Evolutionary conservation across 2,888 invertebrate species (phyloP).

Genomic region (Aplocera efformata): DNA sequence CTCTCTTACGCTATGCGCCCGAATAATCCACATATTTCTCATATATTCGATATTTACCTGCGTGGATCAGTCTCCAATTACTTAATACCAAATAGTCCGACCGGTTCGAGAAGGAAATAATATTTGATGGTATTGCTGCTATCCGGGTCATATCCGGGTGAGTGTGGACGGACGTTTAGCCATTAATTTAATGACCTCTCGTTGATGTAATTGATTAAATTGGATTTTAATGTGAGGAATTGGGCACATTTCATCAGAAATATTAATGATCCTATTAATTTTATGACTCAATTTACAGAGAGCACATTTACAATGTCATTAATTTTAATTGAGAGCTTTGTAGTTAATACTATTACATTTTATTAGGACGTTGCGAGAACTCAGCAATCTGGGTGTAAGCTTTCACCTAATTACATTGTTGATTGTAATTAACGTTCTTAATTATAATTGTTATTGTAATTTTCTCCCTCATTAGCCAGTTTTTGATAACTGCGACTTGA

Average conservation of each 20-base stretch:
- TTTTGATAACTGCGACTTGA: too few species aligned
- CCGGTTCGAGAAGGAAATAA: conserved; percentile 30
- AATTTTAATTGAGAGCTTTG: too few species aligned
- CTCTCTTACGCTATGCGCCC: too few species aligned
- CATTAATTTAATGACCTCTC: conserved; percentile 16
- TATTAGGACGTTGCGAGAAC: too few species aligned
- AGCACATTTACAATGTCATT: too few species aligned
- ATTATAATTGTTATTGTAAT: too few species aligned
- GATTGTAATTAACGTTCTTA: too few species aligned
- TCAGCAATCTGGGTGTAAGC: too few species aligned
- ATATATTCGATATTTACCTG: conserved; percentile 25
- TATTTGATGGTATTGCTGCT: conserved; percentile 36
- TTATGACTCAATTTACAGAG: too few species aligned
- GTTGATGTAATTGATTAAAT: not conserved
- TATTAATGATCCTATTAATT: not conserved
- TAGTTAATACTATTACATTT: too few species aligned
- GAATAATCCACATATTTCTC: not conserved
- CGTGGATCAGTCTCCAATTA: conserved; percentile 36
- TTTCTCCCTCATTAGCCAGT: too few species aligned
- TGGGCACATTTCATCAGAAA: not conserved
- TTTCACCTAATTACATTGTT: too few species aligned
- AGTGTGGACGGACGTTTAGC: conserved; percentile 15
- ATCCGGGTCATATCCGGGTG: conserved; percentile 22
- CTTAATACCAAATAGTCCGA: conserved; percentile 31
- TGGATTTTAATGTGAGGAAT: not conserved